Evolutionary conservation across 1,140 invertebrate species (phyloP).

Genomic region (Matsumurasca onukii): DNA sequence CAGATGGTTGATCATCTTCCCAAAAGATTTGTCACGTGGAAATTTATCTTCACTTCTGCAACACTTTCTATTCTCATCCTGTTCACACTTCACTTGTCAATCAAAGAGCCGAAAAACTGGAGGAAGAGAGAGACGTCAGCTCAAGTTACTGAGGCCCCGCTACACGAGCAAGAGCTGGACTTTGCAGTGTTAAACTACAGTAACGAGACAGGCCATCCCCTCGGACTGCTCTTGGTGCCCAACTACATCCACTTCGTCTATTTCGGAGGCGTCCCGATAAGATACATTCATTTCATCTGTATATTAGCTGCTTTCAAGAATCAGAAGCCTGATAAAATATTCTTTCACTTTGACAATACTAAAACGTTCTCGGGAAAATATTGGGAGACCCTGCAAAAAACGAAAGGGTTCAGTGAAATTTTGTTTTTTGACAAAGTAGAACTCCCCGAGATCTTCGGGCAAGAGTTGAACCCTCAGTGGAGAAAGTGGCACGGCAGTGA

Average conservation of each 20-base stretch:
- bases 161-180: not conserved
- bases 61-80: too few relatives aligned
- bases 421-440: slow-evolving; percentile 32
- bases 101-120: too few relatives aligned
- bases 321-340: slow-evolving; percentile 40
- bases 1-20: too few relatives aligned
- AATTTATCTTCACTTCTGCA: too few relatives aligned
- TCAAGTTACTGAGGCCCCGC: too few relatives aligned
- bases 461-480: slow-evolving; percentile 25
- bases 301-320: slow-evolving; percentile 38
- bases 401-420: slow-evolving; percentile 17
- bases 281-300: slow-evolving; percentile 36
- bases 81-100: too few relatives aligned
- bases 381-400: slow-evolving; percentile 35
- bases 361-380: slow-evolving; percentile 36
- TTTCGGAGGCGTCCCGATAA: slow-evolving; percentile 21
- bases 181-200: not conserved
- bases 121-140: too few relatives aligned
- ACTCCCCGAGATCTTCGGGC: slow-evolving; percentile 43
- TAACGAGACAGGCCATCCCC: slow-evolving; percentile 31
- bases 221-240: slow-evolving; percentile 35
- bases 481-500: slow-evolving; percentile 33
- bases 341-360: slow-evolving; percentile 37
- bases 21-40: too few relatives aligned
- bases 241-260: slow-evolving; percentile 38